A percentile compares a stretch with the other conserved stretches of the same genome.
These are phyloP conservation scores for Piprites chloris DNA, from an alignment of 2,113 vertebrate genomes.

Conservation along the genomic window DNA sequence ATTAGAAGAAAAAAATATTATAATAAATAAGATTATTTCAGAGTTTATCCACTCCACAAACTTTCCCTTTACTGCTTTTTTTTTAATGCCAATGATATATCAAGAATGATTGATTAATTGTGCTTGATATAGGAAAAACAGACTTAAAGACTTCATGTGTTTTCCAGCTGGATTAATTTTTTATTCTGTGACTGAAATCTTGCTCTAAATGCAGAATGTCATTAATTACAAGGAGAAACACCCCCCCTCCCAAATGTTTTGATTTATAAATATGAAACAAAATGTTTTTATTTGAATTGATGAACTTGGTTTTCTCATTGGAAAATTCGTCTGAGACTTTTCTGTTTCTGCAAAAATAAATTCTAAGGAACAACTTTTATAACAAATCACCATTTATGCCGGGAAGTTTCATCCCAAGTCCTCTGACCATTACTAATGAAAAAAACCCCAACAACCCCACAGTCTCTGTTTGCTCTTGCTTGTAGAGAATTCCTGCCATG, in stretches of 20 bases:
- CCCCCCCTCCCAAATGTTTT: rapidly evolving
- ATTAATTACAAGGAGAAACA: rapidly evolving
- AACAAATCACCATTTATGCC: background rate
- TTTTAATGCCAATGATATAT: background rate
- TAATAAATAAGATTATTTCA: background rate
- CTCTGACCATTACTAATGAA: background rate
- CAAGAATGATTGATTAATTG: background rate
- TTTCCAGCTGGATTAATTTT: background rate
- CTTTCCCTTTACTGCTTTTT: background rate
- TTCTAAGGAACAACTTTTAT: background rate
- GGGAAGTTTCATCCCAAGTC: background rate
- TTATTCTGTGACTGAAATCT: background rate
- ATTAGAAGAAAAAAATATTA: background rate
- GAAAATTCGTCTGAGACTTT: background rate
- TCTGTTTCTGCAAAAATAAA: background rate
- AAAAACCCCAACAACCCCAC: background rate
- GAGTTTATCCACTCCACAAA: background rate
- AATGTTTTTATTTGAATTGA: background rate
- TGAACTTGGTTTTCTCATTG: background rate
- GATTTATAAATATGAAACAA: background rate
- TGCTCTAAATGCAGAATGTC: background rate
- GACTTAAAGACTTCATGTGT: background rate
- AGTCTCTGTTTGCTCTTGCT: background rate
- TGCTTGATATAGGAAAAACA: background rate
- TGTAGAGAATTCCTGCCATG: background rate